Percentiles rank a stretch among this genome's conserved stretches.
phyloP scores from a whole-genome alignment of 2,113 vertebrate species.

The Pipra filicauda region DNA sequence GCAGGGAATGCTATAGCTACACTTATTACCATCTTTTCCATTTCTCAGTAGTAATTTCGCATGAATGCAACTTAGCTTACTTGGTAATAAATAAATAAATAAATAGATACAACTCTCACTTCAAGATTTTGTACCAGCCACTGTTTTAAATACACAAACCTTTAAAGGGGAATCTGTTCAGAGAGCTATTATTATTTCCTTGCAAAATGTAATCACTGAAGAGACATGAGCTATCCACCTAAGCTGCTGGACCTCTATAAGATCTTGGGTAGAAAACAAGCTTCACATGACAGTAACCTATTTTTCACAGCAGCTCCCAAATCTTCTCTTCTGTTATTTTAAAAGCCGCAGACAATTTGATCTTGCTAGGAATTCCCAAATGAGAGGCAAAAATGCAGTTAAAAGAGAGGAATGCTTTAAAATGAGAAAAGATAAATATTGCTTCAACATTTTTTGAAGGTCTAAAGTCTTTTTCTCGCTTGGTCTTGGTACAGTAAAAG shows the following conservation, averaged over 20 bases:
- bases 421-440: neutral
- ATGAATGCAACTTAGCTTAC: neutral
- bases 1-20: neutral
- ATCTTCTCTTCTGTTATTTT: neutral
- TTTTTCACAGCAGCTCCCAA: neutral
- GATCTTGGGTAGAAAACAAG: neutral
- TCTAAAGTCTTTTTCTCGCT: conserved; percentile 1
- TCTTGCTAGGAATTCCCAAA: neutral
- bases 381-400: neutral
- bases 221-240: neutral
- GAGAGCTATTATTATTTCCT: neutral
- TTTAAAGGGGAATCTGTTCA: neutral
- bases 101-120: neutral
- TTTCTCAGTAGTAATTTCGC: neutral
- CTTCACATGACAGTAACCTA: neutral
- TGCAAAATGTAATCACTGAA: neutral
- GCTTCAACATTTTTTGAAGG: neutral
- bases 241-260: neutral
- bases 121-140: neutral
- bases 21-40: neutral
- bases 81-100: neutral
- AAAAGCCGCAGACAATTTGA: neutral
- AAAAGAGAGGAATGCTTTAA: neutral
- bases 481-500: neutral
- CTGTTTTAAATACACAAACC: neutral